phyloP scores from a whole-genome alignment of 2,888 invertebrate genomes.

The Ctena decussata region DNA sequence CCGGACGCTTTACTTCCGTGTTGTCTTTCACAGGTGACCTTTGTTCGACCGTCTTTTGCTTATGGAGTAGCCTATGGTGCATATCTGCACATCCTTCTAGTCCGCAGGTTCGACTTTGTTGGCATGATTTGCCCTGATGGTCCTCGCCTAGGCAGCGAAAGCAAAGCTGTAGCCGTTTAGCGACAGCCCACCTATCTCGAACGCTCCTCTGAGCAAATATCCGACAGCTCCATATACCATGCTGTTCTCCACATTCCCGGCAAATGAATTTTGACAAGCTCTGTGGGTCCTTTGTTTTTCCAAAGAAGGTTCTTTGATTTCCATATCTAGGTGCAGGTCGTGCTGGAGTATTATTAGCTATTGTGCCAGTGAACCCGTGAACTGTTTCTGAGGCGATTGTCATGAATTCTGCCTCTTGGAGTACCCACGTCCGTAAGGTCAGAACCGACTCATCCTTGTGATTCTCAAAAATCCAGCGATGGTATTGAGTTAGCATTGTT shows the following conservation, averaged over 20 bases:
- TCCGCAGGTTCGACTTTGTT: not conserved
- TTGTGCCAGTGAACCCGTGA: constrained; percentile 17
- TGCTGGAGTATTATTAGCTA: not conserved
- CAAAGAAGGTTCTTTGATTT: not conserved
- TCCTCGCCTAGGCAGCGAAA: constrained; percentile 29
- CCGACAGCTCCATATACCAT: constrained; percentile 36
- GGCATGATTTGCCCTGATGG: constrained; percentile 27
- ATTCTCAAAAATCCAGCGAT: constrained; percentile 35
- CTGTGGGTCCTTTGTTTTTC: not conserved
- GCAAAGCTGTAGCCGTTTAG: constrained; percentile 27
- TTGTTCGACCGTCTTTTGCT: not conserved
- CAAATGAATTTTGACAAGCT: not conserved
- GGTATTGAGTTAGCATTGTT: constrained; percentile 29
- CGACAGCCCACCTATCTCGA: constrained; percentile 24
- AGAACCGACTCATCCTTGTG: constrained; percentile 15
- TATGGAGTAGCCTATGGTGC: constrained; percentile 36
- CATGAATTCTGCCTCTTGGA: constrained; percentile 14
- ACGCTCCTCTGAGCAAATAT: not conserved
- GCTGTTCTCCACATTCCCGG: constrained; percentile 3
- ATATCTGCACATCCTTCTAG: constrained; percentile 11
- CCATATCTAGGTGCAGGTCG: not conserved
- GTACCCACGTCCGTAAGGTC: constrained; percentile 8
- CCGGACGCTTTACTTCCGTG: not conserved
- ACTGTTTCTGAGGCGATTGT: constrained; percentile 25
- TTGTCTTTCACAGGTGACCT: not conserved